phyloP scores from a whole-genome alignment of 2,888 invertebrate genomes.

The Amphipyra tragopoginis region DNA sequence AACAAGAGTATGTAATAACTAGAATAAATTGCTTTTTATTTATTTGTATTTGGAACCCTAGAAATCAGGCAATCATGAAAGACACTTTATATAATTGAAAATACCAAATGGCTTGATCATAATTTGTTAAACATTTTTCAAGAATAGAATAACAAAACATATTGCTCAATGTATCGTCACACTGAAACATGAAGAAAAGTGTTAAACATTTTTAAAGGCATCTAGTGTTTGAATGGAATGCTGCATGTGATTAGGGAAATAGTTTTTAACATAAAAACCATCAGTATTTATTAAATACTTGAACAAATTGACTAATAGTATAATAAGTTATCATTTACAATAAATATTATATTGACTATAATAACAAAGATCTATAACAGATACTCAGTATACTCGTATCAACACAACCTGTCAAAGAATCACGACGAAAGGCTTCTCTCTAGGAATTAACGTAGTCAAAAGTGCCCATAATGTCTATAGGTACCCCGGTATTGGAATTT shows the following conservation, averaged over 20 bases:
- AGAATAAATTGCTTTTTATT: background rate
- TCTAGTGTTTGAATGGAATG: conserved; percentile 53
- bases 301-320: conserved; percentile 21
- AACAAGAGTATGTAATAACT: background rate
- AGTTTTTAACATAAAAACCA: conserved; percentile 23
- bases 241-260: conserved; percentile 38
- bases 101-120: background rate
- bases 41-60: conserved; percentile 18
- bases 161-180: background rate
- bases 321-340: conserved; percentile 25
- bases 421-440: conserved; percentile 21
- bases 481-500: conserved; percentile 21
- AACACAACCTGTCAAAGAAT: conserved; percentile 51
- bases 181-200: conserved; percentile 19
- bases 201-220: conserved; percentile 26
- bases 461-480: conserved; percentile 7
- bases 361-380: conserved; percentile 29
- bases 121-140: conserved; percentile 7
- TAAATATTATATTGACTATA: conserved; percentile 34
- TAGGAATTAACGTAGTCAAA: conserved; percentile 14
- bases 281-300: conserved; percentile 31
- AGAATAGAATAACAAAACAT: conserved; percentile 9
- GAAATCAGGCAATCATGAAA: background rate
- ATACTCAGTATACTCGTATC: conserved; percentile 46
- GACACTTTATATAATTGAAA: background rate